Base-by-base conservation (phyloP, 2,797 vertebrate genomes). In the Silurus aristotelis region DNA sequence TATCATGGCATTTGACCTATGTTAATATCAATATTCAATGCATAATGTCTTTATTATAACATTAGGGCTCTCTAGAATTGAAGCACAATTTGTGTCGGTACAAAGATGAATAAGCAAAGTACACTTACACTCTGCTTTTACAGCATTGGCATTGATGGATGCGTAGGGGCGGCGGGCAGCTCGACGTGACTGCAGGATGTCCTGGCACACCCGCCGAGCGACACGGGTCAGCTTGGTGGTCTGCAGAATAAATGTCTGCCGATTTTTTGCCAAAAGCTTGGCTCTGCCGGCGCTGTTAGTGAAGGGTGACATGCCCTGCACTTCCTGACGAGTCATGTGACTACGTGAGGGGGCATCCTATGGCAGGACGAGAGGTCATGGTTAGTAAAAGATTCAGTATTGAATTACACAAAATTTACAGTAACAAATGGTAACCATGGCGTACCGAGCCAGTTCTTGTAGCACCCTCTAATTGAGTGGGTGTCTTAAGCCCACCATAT, bases 161-260 rank as follows among this genome's bases (percentile, higher is more conserved):
- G 97, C 96, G 0, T 99, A 98, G 20, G 97, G 97, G 5, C 97
- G 94, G 0, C 97, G 95, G 0, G 97, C 97, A 0, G 97, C 97
- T 0, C 97, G 95, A 0, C 96, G 96, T 0, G 97, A 97, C 93
- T 98, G 97, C 88, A 99, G 92, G 76, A 99, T 96, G 90, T 98
- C 97, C 81, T 97, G 95, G 86, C 97, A 98, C 88, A 98, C 97
- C 14, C 97, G 95, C 0, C 97, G 95, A 19, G 97, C 97, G 0
- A 99, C 94, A 84, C 97, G 97, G 22, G 97, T 98, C 85, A 99
- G 94, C 90, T 98, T 97, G 68, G 97, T 98, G 90, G 97, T 98
- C 91, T 98, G 97, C 72, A 98, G 94, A 87, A 98, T 96, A 90
- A 99, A 98, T 0, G 97, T 98, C 90, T 98, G 97, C 0, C 97